Base-by-base conservation (phyloP, 2,888 invertebrate species). In the Spilosoma lubricipeda region DNA sequence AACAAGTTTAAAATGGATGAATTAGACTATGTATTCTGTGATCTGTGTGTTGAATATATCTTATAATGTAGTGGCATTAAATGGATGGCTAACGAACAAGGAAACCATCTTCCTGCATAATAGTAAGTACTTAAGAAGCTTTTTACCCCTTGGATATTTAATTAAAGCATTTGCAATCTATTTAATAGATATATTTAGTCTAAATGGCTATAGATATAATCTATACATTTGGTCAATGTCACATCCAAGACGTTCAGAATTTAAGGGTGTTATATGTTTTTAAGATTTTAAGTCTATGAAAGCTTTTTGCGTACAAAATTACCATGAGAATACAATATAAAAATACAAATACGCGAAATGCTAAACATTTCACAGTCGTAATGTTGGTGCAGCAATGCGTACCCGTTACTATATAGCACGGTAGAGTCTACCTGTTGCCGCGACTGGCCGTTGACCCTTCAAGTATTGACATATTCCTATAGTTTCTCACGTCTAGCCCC, bases 391-490 rank as follows among this genome's bases (percentile, higher is more conserved):
- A 85, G 84, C 83, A 82, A 81, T 83, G 82, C 81, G 81, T 82
- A 80, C 85, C 92, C 91, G 92, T 93, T 93, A 93, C 90, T 90
- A 90, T 91, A 92, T 90, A 87, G 91, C 89, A 89, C 89, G 87
- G 89, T 90, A 87, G 88, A 87, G 87, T 89, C 85, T 92, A 93
- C 93, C 92, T 92, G 94, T 93, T 90, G 91, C 90, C 86, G 84
- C 80, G 90, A 85, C 90, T 94, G 95, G 95, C 90, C 95, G 90
- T 94, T 95, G 95, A 95, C 95, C 95, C 92, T 91, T 92, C 93
- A 93, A 93, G 93, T 95, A 95, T 95, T 95, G 95, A 95, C 95
- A 95, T 95, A 94, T 95, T 94, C 93, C 93, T 94, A 94, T 93
- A 94, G 93, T 94, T 95, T 94, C 95, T 94, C 95, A 94, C 94